Evolutionary conservation across 2,888 invertebrate species (phyloP).

Genomic region (Cynaeus angustus): DNA sequence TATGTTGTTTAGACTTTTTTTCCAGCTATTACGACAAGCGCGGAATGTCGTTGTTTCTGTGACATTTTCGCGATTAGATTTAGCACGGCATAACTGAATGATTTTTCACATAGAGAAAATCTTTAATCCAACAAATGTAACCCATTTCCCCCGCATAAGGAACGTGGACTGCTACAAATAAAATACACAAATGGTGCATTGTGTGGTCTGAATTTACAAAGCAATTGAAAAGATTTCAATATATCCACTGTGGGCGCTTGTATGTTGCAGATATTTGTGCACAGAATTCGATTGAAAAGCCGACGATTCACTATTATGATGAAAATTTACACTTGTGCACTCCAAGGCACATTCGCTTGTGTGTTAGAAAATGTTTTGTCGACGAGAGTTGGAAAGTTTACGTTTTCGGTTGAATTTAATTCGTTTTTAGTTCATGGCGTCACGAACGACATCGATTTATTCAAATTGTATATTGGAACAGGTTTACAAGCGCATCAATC

Average conservation of each 20-base stretch:
- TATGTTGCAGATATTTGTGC: slow-evolving; percentile 71
- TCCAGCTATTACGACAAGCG: too few relatives aligned
- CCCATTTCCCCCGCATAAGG: slow-evolving; percentile 68
- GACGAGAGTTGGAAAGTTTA: slow-evolving; percentile 65
- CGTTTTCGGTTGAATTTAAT: slow-evolving; percentile 69
- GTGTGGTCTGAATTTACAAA: slow-evolving; percentile 72
- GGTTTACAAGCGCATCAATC: slow-evolving; percentile 21
- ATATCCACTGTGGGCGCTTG: slow-evolving; percentile 67
- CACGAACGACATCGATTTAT: slow-evolving; percentile 41
- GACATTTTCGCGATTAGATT: too few relatives aligned
- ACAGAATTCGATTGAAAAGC: slow-evolving; percentile 71
- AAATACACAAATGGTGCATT: slow-evolving; percentile 71
- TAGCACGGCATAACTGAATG: slow-evolving; percentile 55
- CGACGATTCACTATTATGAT: slow-evolving; percentile 71
- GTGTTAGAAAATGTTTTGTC: slow-evolving; percentile 62
- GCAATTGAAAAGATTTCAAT: slow-evolving; percentile 73
- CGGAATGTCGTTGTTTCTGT: too few relatives aligned
- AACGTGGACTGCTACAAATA: slow-evolving; percentile 69
- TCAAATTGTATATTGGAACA: slow-evolving; percentile 34
- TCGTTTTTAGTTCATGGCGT: slow-evolving; percentile 59
- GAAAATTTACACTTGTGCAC: slow-evolving; percentile 73
- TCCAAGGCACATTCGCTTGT: slow-evolving; percentile 66
- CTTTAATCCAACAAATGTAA: slow-evolving; percentile 70
- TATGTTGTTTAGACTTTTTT: too few relatives aligned
- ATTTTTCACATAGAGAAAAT: slow-evolving; percentile 67